A percentile compares a stretch with the other conserved stretches of the same genome.
phyloP scores from a whole-genome alignment of 2,888 invertebrate genomes.

The Amiota communis region DNA sequence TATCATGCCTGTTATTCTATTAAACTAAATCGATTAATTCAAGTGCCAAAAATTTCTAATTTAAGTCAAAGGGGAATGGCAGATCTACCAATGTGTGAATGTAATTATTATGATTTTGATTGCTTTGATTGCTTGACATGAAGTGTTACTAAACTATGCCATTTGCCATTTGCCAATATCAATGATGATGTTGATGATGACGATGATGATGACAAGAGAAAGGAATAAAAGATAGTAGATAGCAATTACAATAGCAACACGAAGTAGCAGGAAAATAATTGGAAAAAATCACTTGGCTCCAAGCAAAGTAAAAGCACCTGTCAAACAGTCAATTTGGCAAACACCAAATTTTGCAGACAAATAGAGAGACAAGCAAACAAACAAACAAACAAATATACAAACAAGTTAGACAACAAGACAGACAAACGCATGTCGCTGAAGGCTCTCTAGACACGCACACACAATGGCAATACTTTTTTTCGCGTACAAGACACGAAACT shows the following conservation, averaged over 20 bases:
- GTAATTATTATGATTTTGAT: constrained; percentile 2
- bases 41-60: no score
- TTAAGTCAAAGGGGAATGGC: no score
- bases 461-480: no score
- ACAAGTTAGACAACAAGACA: not conserved
- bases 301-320: constrained; percentile 32
- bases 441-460: no score
- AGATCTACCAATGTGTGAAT: not conserved
- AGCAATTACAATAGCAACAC: constrained; percentile 9
- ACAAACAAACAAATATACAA: constrained; percentile 6
- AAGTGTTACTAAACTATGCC: constrained; percentile 38
- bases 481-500: constrained; percentile 4
- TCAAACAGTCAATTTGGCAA: constrained; percentile 50
- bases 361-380: constrained; percentile 33
- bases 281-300: constrained; percentile 23
- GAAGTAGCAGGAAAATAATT: constrained; percentile 17
- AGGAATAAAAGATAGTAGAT: constrained; percentile 22
- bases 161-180: constrained; percentile 13
- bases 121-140: not conserved
- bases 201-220: no score
- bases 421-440: not conserved
- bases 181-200: no score
- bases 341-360: constrained; percentile 34
- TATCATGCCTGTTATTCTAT: no score
- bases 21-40: no score